Evolutionary conservation across 2,797 vertebrate species (phyloP).

Genomic region (Myotis pilosus): DNA sequence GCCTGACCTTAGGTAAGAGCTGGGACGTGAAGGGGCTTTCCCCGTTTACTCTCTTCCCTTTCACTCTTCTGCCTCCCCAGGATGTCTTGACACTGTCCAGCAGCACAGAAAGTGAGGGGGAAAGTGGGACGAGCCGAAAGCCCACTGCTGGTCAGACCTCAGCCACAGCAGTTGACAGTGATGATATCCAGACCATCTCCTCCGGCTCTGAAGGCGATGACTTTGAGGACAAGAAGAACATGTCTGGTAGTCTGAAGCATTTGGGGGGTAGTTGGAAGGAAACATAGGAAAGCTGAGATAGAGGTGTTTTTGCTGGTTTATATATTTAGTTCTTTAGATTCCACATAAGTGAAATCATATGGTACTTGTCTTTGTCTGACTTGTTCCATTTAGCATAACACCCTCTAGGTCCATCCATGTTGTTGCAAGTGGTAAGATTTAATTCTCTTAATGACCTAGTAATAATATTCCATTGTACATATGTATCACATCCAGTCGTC

Average conservation of each 20-base stretch:
- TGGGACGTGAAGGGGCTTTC: not conserved
- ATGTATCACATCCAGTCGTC: not conserved
- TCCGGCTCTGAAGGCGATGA: constrained; percentile 95
- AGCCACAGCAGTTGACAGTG: constrained; percentile 88
- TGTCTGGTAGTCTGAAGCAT: constrained; percentile 63
- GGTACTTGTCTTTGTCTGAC: not conserved
- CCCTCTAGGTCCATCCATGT: not conserved
- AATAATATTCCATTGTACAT: not conserved
- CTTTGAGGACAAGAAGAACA: constrained; percentile 87
- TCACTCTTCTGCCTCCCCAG: constrained; percentile 73
- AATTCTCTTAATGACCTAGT: not conserved
- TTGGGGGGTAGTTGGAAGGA: not conserved
- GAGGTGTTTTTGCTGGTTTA: not conserved
- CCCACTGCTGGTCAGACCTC: constrained; percentile 71
- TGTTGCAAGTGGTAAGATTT: not conserved
- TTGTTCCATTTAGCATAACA: not conserved
- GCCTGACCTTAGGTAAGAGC: not conserved
- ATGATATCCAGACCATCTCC: constrained; percentile 98
- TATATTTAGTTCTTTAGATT: not conserved
- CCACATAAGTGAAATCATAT: not conserved
- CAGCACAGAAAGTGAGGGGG: constrained; percentile 86
- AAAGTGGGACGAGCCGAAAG: constrained; percentile 79
- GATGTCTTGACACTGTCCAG: constrained; percentile 94
- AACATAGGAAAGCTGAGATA: not conserved
- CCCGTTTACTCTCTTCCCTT: not conserved